Evolutionary conservation across 2,113 vertebrate genomes (phyloP).

Genomic region (Grammomys surdaster): DNA sequence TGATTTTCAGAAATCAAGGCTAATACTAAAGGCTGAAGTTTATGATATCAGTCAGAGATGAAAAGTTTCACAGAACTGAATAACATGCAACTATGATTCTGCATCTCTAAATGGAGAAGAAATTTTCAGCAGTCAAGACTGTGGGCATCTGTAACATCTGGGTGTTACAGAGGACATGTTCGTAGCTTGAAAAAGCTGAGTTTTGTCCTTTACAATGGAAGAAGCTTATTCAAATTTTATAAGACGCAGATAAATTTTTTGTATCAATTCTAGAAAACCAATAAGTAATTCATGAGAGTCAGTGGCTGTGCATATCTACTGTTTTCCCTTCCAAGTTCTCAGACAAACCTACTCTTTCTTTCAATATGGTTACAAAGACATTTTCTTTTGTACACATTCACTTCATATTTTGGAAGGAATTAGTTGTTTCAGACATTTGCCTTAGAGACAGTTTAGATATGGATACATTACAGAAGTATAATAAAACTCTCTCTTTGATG

Average conservation of each 20-base stretch:
- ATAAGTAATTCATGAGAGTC: neutral
- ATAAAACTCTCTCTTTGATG: neutral
- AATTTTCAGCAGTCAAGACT: neutral
- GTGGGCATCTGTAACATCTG: neutral
- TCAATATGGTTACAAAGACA: neutral
- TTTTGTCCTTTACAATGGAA: slow-evolving; percentile 31
- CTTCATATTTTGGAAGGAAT: neutral
- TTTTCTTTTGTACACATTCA: neutral
- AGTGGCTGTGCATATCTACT: neutral
- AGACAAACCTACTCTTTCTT: neutral
- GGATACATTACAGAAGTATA: neutral
- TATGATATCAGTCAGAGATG: neutral
- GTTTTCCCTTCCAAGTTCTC: neutral
- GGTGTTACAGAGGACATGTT: neutral
- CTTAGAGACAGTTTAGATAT: neutral
- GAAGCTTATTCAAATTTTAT: neutral
- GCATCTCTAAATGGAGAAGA: neutral
- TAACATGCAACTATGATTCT: neutral
- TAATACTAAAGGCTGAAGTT: neutral
- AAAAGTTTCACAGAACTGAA: neutral
- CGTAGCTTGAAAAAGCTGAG: neutral
- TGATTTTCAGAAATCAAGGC: neutral
- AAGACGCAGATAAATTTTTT: neutral
- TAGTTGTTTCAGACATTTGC: neutral
- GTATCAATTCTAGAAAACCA: neutral